phyloP scores from a whole-genome alignment of 2,888 invertebrate genomes.

The Mylabris sibirica region DNA sequence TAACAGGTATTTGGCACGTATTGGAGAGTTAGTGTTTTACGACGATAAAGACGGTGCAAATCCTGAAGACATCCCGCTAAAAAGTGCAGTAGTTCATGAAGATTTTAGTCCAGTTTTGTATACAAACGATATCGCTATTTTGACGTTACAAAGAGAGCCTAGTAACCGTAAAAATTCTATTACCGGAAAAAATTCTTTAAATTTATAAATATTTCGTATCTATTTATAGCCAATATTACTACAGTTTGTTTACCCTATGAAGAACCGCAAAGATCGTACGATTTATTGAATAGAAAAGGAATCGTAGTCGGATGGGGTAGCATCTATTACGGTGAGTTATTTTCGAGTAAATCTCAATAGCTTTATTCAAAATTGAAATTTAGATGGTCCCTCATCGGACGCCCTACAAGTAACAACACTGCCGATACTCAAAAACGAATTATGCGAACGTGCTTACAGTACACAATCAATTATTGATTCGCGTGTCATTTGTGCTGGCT shows the following conservation, averaged over 20 bases:
- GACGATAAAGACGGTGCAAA: slow-evolving; percentile 70
- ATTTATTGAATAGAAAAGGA: slow-evolving; percentile 68
- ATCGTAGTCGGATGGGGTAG: slow-evolving; percentile 88
- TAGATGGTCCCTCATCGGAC: slow-evolving; percentile 74
- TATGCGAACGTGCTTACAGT: slow-evolving; percentile 68
- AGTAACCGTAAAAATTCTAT: slow-evolving; percentile 58
- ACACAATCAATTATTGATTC: slow-evolving; percentile 68
- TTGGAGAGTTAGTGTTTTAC: slow-evolving; percentile 80
- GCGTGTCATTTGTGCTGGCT: slow-evolving; percentile 76
- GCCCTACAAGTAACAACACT: slow-evolving; percentile 74
- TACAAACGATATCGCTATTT: slow-evolving; percentile 81
- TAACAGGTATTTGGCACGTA: slow-evolving; percentile 70
- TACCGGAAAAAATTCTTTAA: slow-evolving; percentile 14
- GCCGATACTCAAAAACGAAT: slow-evolving; percentile 70
- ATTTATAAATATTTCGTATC: slow-evolving; percentile 1
- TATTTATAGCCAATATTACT: slow-evolving; percentile 68
- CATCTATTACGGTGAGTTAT: slow-evolving; percentile 70
- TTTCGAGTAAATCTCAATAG: neutral
- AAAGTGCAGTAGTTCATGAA: slow-evolving; percentile 71
- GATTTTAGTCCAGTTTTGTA: slow-evolving; percentile 69
- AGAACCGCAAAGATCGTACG: slow-evolving; percentile 63
- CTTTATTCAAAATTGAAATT: slow-evolving; percentile 22
- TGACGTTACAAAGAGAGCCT: slow-evolving; percentile 65
- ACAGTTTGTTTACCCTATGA: slow-evolving; percentile 79
- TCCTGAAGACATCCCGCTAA: slow-evolving; percentile 69